Conservation (phyloP, 2,888 invertebrate genomes). For the Morpho deidamia region DNA sequence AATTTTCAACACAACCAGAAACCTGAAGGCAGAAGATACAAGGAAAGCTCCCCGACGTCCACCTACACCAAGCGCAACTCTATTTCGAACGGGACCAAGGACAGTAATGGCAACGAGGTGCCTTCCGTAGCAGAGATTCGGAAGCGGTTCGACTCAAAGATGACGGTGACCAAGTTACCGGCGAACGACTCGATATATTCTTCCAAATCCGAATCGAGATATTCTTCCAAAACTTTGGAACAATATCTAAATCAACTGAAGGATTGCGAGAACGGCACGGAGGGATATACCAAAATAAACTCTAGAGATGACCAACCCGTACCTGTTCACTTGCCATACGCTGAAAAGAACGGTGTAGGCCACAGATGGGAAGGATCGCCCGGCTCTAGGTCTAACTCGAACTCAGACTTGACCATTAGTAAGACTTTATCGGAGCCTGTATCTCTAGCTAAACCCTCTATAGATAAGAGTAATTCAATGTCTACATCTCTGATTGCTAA, state of each 20-base stretch:
- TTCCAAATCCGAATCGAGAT: slow-evolving; percentile 49
- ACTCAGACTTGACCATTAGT: slow-evolving; percentile 63
- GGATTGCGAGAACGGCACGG: slow-evolving; percentile 61
- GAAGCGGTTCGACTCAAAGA: slow-evolving; percentile 75
- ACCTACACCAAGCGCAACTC: slow-evolving; percentile 59
- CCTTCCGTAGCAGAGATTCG: slow-evolving; percentile 79
- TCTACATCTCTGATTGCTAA: slow-evolving; percentile 56
- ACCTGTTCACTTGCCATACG: slow-evolving; percentile 64
- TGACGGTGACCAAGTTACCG: slow-evolving; percentile 70
- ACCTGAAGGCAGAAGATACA: slow-evolving; percentile 62
- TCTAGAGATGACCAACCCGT: slow-evolving; percentile 65
- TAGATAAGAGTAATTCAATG: slow-evolving; percentile 53
- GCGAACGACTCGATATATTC: slow-evolving; percentile 57
- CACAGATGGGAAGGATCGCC: slow-evolving; percentile 57
- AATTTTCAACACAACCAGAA: slow-evolving; percentile 58
- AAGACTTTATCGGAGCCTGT: slow-evolving; percentile 68
- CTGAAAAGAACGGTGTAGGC: slow-evolving; percentile 55
- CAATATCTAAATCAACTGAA: slow-evolving; percentile 63
- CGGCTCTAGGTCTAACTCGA: slow-evolving; percentile 58
- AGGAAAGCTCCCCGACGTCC: slow-evolving; percentile 55
- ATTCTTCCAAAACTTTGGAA: slow-evolving; percentile 50
- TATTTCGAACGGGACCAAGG: slow-evolving; percentile 67
- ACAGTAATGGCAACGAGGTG: slow-evolving; percentile 79
- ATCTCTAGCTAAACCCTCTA: slow-evolving; percentile 49
- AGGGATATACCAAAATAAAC: slow-evolving; percentile 53